These are phyloP conservation scores for Pungitius pungitius DNA, from an alignment of 2,113 vertebrate genomes.

Conservation along the genomic window DNA sequence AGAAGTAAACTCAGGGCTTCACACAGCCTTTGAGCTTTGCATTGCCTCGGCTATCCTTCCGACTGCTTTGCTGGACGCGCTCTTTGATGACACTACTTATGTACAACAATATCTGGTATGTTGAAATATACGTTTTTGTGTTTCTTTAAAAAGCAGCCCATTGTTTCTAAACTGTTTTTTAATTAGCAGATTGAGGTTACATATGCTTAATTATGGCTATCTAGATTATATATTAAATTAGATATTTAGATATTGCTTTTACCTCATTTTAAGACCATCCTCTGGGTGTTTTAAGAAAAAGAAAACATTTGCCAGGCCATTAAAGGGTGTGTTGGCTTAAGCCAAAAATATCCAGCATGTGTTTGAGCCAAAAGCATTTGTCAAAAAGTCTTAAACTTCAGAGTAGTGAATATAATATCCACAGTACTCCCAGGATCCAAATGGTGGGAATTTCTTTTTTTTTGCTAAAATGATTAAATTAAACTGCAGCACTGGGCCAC, in stretches of 20 bases:
- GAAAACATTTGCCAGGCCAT: slow-evolving; percentile 27
- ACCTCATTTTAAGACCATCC: neutral
- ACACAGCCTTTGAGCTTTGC: neutral
- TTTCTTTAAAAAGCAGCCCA: neutral
- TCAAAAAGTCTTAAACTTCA: slow-evolving; percentile 15
- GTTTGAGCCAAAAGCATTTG: slow-evolving; percentile 45
- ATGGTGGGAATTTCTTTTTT: neutral
- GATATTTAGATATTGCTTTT: too few relatives aligned
- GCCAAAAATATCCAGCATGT: slow-evolving; percentile 51
- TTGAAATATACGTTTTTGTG: slow-evolving; percentile 9
- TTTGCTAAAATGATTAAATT: neutral
- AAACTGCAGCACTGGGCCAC: neutral
- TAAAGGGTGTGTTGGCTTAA: slow-evolving; percentile 47
- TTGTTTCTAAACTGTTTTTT: neutral
- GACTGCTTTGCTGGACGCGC: neutral
- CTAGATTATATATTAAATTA: too few relatives aligned
- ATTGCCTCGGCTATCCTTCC: neutral
- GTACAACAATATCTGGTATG: slow-evolving; percentile 45
- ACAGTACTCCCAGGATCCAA: neutral
- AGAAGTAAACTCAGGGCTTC: slow-evolving; percentile 32
- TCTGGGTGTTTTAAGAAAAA: slow-evolving; percentile 23
- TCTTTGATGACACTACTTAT: slow-evolving; percentile 21
- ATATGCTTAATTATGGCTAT: neutral
- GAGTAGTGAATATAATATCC: neutral
- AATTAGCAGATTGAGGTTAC: neutral